Conservation (phyloP, 1,140 invertebrate species). For the Drosophila sechellia region DNA sequence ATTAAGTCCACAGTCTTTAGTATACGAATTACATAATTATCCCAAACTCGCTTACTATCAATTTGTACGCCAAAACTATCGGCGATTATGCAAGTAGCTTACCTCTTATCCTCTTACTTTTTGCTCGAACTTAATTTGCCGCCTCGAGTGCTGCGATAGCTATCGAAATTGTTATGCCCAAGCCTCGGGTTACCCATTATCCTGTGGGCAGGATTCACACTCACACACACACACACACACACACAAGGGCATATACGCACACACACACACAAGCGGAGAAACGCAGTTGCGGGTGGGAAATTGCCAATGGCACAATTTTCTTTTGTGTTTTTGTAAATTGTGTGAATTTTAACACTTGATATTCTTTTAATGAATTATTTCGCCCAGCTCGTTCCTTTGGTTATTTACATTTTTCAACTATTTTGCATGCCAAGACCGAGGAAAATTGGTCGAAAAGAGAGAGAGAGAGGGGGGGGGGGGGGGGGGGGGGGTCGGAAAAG, state of each 20-base stretch:
- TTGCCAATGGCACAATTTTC: constrained; percentile 68
- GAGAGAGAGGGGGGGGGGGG: no score
- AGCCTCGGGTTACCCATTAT: constrained; percentile 13
- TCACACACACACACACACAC: not conserved
- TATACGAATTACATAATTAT: not conserved
- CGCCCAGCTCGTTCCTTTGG: constrained; percentile 32
- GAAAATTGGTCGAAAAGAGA: not conserved
- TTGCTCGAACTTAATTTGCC: constrained; percentile 24
- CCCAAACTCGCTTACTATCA: not conserved
- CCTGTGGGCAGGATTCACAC: constrained; percentile 23
- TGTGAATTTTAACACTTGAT: constrained; percentile 83
- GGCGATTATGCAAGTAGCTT: not conserved
- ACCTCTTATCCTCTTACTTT: constrained; percentile 8
- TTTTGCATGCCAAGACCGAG: constrained; percentile 61
- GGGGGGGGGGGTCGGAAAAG: not conserved
- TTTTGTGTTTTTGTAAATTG: constrained; percentile 73
- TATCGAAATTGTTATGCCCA: constrained; percentile 30
- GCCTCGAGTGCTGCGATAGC: constrained; percentile 31
- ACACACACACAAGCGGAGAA: not conserved
- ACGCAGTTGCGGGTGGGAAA: constrained; percentile 8
- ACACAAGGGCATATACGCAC: not conserved
- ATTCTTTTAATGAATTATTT: constrained; percentile 82
- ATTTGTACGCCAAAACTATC: constrained; percentile 1
- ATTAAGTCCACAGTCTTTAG: no score
- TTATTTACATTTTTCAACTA: constrained; percentile 81